phyloP scores from a whole-genome alignment of 2,113 vertebrate species.

The Thalassoma bifasciatum region DNA sequence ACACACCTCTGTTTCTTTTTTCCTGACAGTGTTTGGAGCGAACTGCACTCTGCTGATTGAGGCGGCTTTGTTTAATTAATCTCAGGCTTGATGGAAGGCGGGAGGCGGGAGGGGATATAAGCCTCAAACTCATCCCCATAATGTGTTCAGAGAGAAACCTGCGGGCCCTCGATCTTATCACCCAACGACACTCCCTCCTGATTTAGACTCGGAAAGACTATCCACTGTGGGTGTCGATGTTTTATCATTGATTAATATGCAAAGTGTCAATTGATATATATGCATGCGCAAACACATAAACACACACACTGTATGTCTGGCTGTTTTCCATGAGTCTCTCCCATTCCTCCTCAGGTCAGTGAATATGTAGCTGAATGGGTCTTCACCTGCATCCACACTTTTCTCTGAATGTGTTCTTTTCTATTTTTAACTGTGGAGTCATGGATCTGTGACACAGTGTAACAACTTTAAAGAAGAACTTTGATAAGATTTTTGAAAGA shows the following conservation, averaged over 20 bases:
- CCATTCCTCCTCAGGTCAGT: not conserved
- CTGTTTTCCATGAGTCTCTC: not conserved
- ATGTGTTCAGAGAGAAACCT: slow-evolving; percentile 78
- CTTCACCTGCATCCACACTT: no score
- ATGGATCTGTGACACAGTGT: no score
- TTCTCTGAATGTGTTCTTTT: no score
- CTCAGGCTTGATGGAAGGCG: slow-evolving; percentile 78
- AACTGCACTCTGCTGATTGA: slow-evolving; percentile 72
- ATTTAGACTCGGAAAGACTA: slow-evolving; percentile 73
- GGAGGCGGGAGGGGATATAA: slow-evolving; percentile 68
- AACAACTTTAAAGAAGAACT: no score
- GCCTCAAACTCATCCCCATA: slow-evolving; percentile 83
- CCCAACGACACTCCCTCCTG: slow-evolving; percentile 56
- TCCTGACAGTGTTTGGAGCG: slow-evolving; percentile 4
- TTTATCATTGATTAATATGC: slow-evolving; percentile 78
- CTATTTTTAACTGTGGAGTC: no score
- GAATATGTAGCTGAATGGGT: no score
- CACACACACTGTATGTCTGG: not conserved
- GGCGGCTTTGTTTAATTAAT: slow-evolving; percentile 80
- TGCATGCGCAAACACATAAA: slow-evolving; percentile 2
- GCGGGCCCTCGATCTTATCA: slow-evolving; percentile 74
- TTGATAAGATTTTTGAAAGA: no score
- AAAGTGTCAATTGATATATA: slow-evolving; percentile 59
- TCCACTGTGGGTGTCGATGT: slow-evolving; percentile 54
- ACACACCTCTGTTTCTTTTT: slow-evolving; percentile 20